Base-by-base conservation (phyloP, 2,113 vertebrate genomes). In the Eptesicus fuscus region DNA sequence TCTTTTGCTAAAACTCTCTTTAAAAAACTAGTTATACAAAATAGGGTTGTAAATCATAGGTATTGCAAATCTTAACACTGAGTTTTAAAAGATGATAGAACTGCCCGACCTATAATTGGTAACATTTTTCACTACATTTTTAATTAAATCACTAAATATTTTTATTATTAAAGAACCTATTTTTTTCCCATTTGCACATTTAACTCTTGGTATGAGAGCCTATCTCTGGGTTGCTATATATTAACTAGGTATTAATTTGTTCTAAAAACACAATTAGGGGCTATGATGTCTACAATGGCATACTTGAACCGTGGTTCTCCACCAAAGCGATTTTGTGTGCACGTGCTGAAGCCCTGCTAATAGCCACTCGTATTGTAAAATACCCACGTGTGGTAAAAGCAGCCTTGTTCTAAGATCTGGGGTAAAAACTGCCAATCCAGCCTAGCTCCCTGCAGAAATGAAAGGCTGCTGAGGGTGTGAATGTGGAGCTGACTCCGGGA, bases 61-160 rank as follows among this genome's bases (percentile, higher is more conserved):
- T 92, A 78, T 35, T 94, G 40, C 1, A 70, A 59, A 71, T 42
- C 14, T 85, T 77, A 59, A 37, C n/a, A 65, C 56, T 56, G 9
- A 79, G 28, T 79, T 65, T 88, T 82, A 79, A 76, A 51, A 77
- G 47, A 76, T 49, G 17, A 5, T 70, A 9, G 84, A 53, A 6
- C 12, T 69, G 51, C 35, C n/a, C 71, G 77, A 37, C 47, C 37
- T 79, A 3, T 87, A 71, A 47, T 82, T 76, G 77, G 2, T 93
- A n/a, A 59, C 10, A 59, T 91, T 86, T 59, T n/a, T 88, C 35
- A 70, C 28, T 91, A n/a, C 23, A 94, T 92, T 96, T 90, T 77
- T 82, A 42, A 88, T 12, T 88, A 82, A 70, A 28, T 78, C 56
- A 73, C 74, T 56, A 80, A 47, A 22, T 90, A 35, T 83, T 74